Conservation (phyloP, 1,140 invertebrate species). For the Bombyx mori region ASM3026992v2 NC_085121.1:13484001-13484500, state of each 20-base stretch:
- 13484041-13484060: neutral
- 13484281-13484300: neutral
- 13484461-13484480: too few relatives aligned
- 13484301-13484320: neutral
- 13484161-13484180: neutral
- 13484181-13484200: neutral
- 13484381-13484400: neutral
- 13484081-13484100: neutral
- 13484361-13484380: neutral
- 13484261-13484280: constrained; percentile 12
- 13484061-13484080: neutral
- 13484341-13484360: too few relatives aligned
- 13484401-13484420: neutral
- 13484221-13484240: neutral
- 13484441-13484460: neutral
- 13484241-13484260: constrained; percentile 2
- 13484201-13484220: neutral
- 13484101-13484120: neutral
- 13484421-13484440: neutral
- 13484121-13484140: neutral
- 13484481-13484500: too few relatives aligned
- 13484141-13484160: neutral
- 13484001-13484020: neutral
- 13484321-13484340: too few relatives aligned
- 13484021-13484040: neutral